Conservation (phyloP, 2,888 invertebrate genomes). For the Protonemura montana region DNA sequence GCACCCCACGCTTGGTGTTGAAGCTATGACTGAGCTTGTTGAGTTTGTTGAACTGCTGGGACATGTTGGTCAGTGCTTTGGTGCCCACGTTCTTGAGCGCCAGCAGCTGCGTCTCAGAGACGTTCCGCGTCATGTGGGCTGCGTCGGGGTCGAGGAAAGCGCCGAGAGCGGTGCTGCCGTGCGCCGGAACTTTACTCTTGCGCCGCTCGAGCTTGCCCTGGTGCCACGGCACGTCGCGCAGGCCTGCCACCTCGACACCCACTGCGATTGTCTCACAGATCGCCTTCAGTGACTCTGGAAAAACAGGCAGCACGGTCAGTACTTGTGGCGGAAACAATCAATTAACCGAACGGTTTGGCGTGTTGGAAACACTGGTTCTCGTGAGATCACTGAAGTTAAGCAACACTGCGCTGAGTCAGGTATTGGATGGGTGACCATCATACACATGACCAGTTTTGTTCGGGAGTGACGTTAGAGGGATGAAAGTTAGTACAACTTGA, state of each 20-base stretch:
- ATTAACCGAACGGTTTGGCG: too few species aligned
- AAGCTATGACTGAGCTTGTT: slow-evolving; percentile 75
- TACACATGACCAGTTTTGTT: too few species aligned
- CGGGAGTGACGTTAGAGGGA: too few species aligned
- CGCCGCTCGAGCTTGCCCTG: slow-evolving; percentile 75
- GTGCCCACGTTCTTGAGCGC: slow-evolving; percentile 79
- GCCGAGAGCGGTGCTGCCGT: slow-evolving; percentile 58
- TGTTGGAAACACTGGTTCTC: too few species aligned
- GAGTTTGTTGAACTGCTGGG: slow-evolving; percentile 85
- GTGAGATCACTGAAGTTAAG: too few species aligned
- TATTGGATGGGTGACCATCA: too few species aligned
- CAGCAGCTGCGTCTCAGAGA: slow-evolving; percentile 88
- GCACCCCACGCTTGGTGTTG: slow-evolving; percentile 60
- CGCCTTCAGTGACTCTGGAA: slow-evolving; percentile 88
- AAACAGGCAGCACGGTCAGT: too few species aligned
- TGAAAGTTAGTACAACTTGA: too few species aligned
- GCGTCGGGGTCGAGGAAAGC: slow-evolving; percentile 49
- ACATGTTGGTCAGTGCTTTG: slow-evolving; percentile 85
- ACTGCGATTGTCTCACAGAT: slow-evolving; percentile 88
- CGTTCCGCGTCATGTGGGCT: slow-evolving; percentile 73
- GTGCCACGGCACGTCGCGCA: slow-evolving; percentile 71
- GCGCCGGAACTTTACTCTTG: slow-evolving; percentile 65
- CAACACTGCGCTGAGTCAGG: too few species aligned
- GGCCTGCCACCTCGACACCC: slow-evolving; percentile 76
- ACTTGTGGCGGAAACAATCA: too few species aligned